These are phyloP conservation scores for Brachyalestes nurse DNA, from an alignment of 2,797 vertebrate species.

Conservation along the genomic window DNA sequence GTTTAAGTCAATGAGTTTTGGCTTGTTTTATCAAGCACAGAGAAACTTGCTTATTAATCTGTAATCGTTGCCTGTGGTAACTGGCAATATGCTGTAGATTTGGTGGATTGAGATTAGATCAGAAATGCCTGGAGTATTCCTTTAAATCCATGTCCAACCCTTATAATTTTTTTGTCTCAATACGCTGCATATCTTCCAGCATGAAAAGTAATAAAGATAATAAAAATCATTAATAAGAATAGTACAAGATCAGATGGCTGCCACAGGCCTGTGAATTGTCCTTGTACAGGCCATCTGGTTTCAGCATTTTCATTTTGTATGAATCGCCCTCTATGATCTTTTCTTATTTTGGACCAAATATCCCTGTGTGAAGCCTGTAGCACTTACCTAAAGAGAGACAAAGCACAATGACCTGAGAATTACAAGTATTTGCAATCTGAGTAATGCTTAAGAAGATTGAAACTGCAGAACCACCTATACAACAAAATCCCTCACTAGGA, in stretches of 20 bases:
- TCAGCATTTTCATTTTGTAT: not conserved
- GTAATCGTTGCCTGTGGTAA: not conserved
- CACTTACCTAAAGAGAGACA: not conserved
- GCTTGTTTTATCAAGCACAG: not conserved
- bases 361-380: not conserved
- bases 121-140: not conserved
- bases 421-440: not conserved
- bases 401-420: constrained; percentile 24
- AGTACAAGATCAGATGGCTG: not conserved
- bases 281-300: not conserved
- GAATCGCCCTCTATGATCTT: not conserved
- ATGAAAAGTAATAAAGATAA: not conserved
- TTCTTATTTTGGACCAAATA: not conserved
- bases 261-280: not conserved
- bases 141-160: not conserved
- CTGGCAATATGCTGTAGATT: not conserved
- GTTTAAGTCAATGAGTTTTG: not conserved
- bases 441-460: not conserved
- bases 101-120: not conserved
- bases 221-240: not conserved
- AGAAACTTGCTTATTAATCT: not conserved
- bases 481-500: not conserved
- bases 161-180: not conserved
- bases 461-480: not conserved
- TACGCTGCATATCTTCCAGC: too few species aligned